phyloP scores from a whole-genome alignment of 2,797 vertebrate species.

The Ctenochaetus hawaiiensis region DNA sequence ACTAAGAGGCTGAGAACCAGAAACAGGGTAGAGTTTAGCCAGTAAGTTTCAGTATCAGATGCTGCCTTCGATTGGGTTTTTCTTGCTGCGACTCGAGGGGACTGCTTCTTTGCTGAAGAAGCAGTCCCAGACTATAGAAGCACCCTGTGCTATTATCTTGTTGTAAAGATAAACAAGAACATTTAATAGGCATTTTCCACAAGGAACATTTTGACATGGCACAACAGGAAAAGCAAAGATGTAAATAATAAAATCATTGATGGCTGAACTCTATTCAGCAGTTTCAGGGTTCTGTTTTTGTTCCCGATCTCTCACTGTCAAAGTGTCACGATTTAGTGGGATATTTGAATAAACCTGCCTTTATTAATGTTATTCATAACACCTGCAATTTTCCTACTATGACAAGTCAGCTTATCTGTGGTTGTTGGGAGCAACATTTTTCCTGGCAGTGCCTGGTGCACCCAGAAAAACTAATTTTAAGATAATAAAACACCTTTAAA shows the following conservation, averaged over 20 bases:
- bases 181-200: not conserved
- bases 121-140: not conserved
- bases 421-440: not conserved
- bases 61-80: not conserved
- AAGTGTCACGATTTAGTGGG: not conserved
- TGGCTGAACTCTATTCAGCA: not conserved
- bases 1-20: not conserved
- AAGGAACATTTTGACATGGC: not conserved
- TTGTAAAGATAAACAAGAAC: not conserved
- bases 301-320: not conserved
- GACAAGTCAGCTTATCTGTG: not conserved
- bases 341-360: not conserved
- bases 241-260: not conserved
- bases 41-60: not conserved
- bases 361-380: not conserved
- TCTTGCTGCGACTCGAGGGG: not conserved
- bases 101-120: not conserved
- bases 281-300: not conserved
- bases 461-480: not conserved
- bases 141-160: not conserved
- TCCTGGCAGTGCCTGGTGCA: not conserved
- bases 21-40: not conserved
- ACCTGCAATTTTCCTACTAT: not conserved
- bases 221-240: not conserved
- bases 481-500: not conserved